A percentile compares a stretch with the other conserved stretches of the same genome.
These are phyloP conservation scores for Odontesthes bonariensis DNA, from an alignment of 2,113 vertebrate genomes.

Conservation along the genomic window DNA sequence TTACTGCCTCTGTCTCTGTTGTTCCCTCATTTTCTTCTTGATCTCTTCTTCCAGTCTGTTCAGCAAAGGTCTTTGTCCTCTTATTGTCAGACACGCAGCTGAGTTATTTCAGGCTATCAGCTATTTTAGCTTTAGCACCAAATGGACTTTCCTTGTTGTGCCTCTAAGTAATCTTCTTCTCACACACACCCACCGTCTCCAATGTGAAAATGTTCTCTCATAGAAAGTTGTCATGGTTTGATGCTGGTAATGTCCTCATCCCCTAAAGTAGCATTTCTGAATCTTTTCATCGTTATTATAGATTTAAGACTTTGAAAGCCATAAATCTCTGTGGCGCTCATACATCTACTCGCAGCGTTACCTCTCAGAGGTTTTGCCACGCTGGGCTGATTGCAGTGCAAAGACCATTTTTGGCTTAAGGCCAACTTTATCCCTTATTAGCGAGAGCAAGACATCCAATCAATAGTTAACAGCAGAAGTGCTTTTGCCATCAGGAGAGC, in stretches of 20 bases:
- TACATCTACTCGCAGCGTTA: conserved; percentile 45
- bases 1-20: conserved; percentile 8
- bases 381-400: conserved; percentile 57
- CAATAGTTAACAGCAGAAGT: conserved; percentile 55
- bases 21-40: conserved; percentile 29
- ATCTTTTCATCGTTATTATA: conserved; percentile 62
- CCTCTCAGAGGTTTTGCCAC: conserved; percentile 55
- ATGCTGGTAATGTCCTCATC: conserved; percentile 48
- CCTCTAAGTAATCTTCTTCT: conserved; percentile 45
- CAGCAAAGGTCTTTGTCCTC: conserved; percentile 65
- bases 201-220: conserved; percentile 42
- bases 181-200: conserved; percentile 9
- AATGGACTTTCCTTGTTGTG: conserved; percentile 83
- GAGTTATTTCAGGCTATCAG: conserved; percentile 67
- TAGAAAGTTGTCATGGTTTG: conserved; percentile 25
- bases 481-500: conserved; percentile 38
- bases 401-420: conserved; percentile 61
- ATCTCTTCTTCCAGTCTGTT: conserved; percentile 63
- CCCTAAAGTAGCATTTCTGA: conserved; percentile 49
- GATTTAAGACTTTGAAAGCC: conserved; percentile 63
- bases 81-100: conserved; percentile 64
- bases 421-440: conserved; percentile 67
- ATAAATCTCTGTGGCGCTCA: conserved; percentile 47
- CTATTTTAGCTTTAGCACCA: conserved; percentile 70
- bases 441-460: conserved; percentile 53